phyloP scores from a whole-genome alignment of 2,113 vertebrate genomes.

The Chionodraco myersi region DNA sequence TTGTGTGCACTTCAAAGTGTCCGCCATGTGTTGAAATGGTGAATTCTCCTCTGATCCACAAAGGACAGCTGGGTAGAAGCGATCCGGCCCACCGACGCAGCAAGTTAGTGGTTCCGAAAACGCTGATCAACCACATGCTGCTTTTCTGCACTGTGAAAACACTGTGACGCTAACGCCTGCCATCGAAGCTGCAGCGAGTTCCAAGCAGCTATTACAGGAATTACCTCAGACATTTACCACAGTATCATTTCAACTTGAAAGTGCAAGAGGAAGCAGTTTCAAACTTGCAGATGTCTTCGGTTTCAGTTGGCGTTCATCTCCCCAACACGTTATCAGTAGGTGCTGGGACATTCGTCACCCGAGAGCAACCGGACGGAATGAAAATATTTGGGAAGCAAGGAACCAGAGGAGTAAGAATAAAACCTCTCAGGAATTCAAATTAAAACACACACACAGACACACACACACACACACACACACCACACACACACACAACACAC shows the following conservation, averaged over 20 bases:
- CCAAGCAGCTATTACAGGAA: slow-evolving; percentile 39
- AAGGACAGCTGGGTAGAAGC: slow-evolving; percentile 40
- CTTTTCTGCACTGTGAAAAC: slow-evolving; percentile 18
- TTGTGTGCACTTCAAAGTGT: not conserved
- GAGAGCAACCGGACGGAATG: not conserved
- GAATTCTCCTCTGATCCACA: slow-evolving; percentile 18
- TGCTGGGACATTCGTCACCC: not conserved
- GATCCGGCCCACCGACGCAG: not conserved
- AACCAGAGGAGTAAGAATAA: not conserved
- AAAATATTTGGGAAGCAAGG: not conserved
- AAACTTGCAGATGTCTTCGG: slow-evolving; percentile 33
- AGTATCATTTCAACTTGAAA: slow-evolving; percentile 47
- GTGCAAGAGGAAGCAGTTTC: slow-evolving; percentile 33
- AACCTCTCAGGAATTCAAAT: not conserved
- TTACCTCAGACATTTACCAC: slow-evolving; percentile 49
- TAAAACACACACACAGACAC: not conserved
- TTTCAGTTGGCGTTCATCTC: slow-evolving; percentile 30
- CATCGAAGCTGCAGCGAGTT: slow-evolving; percentile 10
- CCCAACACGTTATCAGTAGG: not conserved
- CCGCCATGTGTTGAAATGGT: slow-evolving; percentile 14
- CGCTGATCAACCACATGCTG: slow-evolving; percentile 35
- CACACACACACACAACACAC: not conserved
- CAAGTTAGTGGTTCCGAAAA: slow-evolving; percentile 23
- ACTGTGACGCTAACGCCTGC: slow-evolving; percentile 23
- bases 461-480: not conserved